Base-by-base conservation (phyloP, 2,888 invertebrate species). In the Orchestes rusci region DNA sequence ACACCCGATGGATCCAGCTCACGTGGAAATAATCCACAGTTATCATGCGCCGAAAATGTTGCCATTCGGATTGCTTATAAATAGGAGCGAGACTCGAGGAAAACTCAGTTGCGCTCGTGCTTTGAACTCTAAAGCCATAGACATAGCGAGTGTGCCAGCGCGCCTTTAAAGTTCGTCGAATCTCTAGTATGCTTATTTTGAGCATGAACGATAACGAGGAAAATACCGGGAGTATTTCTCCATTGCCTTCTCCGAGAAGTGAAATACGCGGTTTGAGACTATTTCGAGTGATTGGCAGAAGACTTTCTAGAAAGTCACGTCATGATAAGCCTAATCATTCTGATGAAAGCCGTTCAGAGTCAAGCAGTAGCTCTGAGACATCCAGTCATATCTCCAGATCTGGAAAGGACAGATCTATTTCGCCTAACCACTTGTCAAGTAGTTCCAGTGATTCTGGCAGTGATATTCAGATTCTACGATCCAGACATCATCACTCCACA, bases 251-350 rank as follows among this genome's bases (percentile, higher is more conserved):
- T 45, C 71, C 77, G 0, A 71, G 74, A 3, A 67, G 71, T 48
- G 74, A 75, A 54, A 59, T 67, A 13, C 76, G 78, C 7, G 81
- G 81, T 38, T 70, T 79, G 47, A 72, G 80, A 35, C 71, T 84
- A 55, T 76, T 84, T 59, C 75, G 80, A 52, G 79, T 79, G 18
- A 73, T 84, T 51, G 77, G 78, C 63, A 72, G 76, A 44, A 76
- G 77, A 51, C 72, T 84, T 36, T 74, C 79, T 1, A 70, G 77
- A 39, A 69, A 73, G 33, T 70, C 74, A 43, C 64, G 63, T 8
- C 71, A 70, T 40, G 37, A 43, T 40, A 32, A 16, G 59, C 66
- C 65, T 56, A 65, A 64, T 41, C 71, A 67, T 50, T 67, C 68
- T 49, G 65, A 69, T 35, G 68, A 73, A 42, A 64, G 72, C 39